These are phyloP conservation scores for Anthonomus grandis DNA, from an alignment of 1,140 invertebrate species.

Conservation along the genomic window DNA sequence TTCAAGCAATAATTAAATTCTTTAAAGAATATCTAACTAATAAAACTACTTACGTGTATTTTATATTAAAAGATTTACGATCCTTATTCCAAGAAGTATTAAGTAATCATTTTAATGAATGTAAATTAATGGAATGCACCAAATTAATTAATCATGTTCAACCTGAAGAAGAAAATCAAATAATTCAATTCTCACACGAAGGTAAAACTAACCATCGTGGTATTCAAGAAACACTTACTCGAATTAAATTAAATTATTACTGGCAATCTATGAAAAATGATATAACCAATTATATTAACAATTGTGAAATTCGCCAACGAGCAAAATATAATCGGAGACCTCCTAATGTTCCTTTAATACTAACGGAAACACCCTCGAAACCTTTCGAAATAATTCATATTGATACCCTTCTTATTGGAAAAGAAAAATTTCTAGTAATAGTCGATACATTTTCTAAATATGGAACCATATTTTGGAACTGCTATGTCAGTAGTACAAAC, in stretches of 20 bases:
- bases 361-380: background rate
- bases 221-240: slow-evolving; percentile 18
- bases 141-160: slow-evolving; percentile 3
- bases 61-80: slow-evolving; percentile 7
- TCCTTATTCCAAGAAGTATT: background rate
- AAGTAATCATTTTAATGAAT: background rate
- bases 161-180: background rate
- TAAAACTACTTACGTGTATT: slow-evolving; percentile 6
- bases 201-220: slow-evolving; percentile 27
- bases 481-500: no score
- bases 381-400: slow-evolving; percentile 1
- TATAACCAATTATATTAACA: slow-evolving; percentile 24
- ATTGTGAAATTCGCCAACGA: slow-evolving; percentile 14
- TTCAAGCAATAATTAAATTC: background rate
- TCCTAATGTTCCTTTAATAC: slow-evolving; percentile 15
- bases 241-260: slow-evolving; percentile 20
- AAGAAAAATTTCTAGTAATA: background rate
- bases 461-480: no score
- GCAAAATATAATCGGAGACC: slow-evolving; percentile 4
- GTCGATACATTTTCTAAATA: slow-evolving; percentile 18
- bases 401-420: background rate
- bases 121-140: slow-evolving; percentile 2
- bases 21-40: background rate
- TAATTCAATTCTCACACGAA: slow-evolving; percentile 9
- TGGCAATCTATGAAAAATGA: slow-evolving; percentile 14